Evolutionary conservation across 1,140 invertebrate genomes (phyloP).

Genomic region (Cepaea nemoralis): DNA sequence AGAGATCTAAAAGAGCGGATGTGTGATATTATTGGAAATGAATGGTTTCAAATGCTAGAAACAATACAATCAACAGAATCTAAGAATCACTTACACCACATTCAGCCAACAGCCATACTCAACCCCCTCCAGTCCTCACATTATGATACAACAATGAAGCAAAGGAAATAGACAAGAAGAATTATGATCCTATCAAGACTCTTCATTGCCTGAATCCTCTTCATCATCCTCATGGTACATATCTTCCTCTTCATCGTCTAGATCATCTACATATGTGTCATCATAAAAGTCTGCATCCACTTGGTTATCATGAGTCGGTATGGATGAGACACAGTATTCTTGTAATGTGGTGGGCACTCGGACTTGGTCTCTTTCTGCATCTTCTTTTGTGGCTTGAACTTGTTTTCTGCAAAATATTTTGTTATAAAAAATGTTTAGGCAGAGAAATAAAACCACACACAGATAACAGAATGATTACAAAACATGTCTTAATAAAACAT

Average conservation of each 20-base stretch:
- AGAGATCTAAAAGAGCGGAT: too few relatives aligned
- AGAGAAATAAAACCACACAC: too few relatives aligned
- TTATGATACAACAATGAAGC: conserved; percentile 1
- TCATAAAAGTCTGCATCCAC: conserved; percentile 69
- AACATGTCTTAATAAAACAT: too few relatives aligned
- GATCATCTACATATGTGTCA: conserved; percentile 69
- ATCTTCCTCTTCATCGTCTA: conserved; percentile 68
- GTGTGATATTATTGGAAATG: too few relatives aligned
- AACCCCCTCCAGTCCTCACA: neutral
- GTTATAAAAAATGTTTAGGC: too few relatives aligned
- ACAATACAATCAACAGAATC: neutral
- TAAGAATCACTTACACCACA: conserved; percentile 15
- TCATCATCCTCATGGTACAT: conserved; percentile 66
- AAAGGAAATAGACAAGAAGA: conserved; percentile 31
- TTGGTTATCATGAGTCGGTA: conserved; percentile 62
- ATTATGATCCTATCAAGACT: conserved; percentile 57
- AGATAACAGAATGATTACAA: too few relatives aligned
- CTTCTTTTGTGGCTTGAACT: conserved; percentile 91
- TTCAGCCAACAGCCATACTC: neutral
- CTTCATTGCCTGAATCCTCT: conserved; percentile 67
- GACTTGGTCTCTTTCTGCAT: conserved; percentile 96
- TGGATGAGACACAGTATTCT: conserved; percentile 82
- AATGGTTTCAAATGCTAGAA: too few relatives aligned
- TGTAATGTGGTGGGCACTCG: conserved; percentile 96
- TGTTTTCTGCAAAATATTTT: conserved; percentile 89